These are phyloP conservation scores for Mesitornis unicolor DNA, from an alignment of 2,113 vertebrate genomes.

Conservation along the genomic window DNA sequence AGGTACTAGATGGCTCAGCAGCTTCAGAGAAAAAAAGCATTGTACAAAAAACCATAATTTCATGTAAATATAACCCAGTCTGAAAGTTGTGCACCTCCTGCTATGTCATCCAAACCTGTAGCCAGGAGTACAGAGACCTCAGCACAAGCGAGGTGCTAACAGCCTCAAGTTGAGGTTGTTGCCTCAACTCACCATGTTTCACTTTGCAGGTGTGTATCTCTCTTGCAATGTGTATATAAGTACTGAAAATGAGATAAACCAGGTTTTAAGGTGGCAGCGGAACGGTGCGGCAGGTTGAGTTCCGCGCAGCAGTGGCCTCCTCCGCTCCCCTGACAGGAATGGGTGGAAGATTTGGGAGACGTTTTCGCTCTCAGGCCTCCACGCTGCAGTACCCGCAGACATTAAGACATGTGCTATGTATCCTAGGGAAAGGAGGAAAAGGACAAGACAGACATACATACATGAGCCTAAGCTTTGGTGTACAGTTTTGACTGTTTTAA, in stretches of 20 bases:
- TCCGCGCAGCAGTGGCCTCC: not conserved
- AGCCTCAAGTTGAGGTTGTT: accelerated
- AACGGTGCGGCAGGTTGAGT: not conserved
- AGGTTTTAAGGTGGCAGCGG: not conserved
- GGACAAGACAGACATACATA: accelerated
- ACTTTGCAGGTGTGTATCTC: accelerated
- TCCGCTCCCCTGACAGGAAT: accelerated
- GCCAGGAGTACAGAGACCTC: too few species aligned
- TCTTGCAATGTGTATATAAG: accelerated
- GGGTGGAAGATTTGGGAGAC: accelerated
- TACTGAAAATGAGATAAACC: accelerated
- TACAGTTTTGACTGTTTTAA: too few species aligned
- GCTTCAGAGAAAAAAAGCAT: too few species aligned
- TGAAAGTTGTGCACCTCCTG: not conserved
- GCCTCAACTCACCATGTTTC: not conserved
- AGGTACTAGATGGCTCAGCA: not conserved
- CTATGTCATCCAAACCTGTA: not conserved
- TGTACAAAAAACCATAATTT: not conserved
- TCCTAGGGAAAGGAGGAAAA: not conserved
- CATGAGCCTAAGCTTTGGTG: not conserved
- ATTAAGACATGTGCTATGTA: accelerated
- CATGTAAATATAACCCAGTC: accelerated
- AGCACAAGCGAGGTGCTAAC: accelerated
- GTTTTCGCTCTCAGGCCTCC: not conserved
- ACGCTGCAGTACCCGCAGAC: not conserved